Percentiles rank a stretch among this genome's conserved stretches.
Evolutionary conservation across 1,140 invertebrate species (phyloP).

Genomic region (Drosophila malerkotliana): DNA sequence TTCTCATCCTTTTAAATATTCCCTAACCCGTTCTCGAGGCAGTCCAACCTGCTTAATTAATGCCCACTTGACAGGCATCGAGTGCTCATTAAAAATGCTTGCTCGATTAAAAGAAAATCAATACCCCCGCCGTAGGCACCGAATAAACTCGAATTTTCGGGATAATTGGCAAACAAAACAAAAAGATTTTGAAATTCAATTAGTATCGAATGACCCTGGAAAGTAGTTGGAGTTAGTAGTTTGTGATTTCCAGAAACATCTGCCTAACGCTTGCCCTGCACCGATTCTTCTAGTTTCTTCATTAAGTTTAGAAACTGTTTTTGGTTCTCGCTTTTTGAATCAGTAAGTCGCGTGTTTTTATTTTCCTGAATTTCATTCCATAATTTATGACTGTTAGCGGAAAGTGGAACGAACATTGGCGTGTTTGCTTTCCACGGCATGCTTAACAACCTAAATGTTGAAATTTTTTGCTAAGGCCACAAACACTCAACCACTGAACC

Average conservation of each 20-base stretch:
- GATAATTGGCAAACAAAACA: conserved; percentile 17
- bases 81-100: conserved; percentile 44
- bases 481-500: too few species aligned
- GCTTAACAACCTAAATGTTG: conserved; percentile 50
- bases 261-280: conserved; percentile 42
- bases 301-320: conserved; percentile 26
- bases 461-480: conserved; percentile 49
- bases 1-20: neutral
- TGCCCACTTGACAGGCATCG: conserved; percentile 2
- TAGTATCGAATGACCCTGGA: conserved; percentile 7
- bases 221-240: conserved; percentile 6
- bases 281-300: conserved; percentile 13
- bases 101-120: conserved; percentile 41
- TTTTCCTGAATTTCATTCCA: conserved; percentile 21
- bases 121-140: conserved; percentile 5
- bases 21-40: neutral
- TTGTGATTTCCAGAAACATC: conserved; percentile 10
- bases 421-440: conserved; percentile 24
- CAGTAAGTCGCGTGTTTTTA: conserved; percentile 26
- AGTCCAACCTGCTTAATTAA: conserved; percentile 12
- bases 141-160: neutral
- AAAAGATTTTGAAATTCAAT: conserved; percentile 16
- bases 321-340: conserved; percentile 35
- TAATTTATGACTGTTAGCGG: conserved; percentile 38
- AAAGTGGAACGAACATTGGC: conserved; percentile 10